Percentiles rank a stretch among this genome's conserved stretches.
Evolutionary conservation across 2,113 vertebrate genomes (phyloP).

Genomic region (Indri indri): DNA sequence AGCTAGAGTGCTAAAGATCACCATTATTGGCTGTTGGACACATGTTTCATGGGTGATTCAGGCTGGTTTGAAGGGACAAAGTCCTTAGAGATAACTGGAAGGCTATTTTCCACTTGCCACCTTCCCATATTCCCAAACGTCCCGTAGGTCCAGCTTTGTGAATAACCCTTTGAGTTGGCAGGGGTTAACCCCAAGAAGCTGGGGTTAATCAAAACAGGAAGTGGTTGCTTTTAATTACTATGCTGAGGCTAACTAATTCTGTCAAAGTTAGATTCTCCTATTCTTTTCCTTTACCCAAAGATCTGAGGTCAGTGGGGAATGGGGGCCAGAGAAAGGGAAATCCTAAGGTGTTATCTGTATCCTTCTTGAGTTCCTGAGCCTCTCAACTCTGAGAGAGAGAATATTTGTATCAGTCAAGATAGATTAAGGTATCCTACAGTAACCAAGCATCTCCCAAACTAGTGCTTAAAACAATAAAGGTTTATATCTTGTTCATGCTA

Average conservation of each 20-base stretch:
- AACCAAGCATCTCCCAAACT: not conserved
- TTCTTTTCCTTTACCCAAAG: slow-evolving; percentile 11
- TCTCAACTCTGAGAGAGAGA: not conserved
- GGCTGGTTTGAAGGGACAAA: not conserved
- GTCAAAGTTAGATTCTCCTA: not conserved
- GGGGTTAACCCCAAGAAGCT: not conserved
- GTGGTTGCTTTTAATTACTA: not conserved
- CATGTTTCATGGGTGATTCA: not conserved
- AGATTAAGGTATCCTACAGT: not conserved
- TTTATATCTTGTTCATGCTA: slow-evolving; percentile 11
- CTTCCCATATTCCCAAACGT: slow-evolving; percentile 25
- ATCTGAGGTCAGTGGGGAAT: not conserved
- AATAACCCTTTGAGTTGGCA: not conserved
- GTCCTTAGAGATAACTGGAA: slow-evolving; percentile 7
- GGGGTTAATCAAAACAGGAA: slow-evolving; percentile 34
- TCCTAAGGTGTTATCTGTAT: not conserved
- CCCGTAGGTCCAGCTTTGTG: not conserved
- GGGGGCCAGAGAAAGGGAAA: not conserved
- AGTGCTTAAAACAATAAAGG: not conserved
- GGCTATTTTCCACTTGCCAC: slow-evolving; percentile 8
- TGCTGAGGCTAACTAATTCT: not conserved
- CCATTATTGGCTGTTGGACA: not conserved
- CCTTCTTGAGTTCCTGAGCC: not conserved
- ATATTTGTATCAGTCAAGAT: not conserved
- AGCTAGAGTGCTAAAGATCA: not conserved